A percentile compares a stretch with the other conserved stretches of the same genome.
phyloP scores from a whole-genome alignment of 2,888 invertebrate genomes.

The Andricus quercusramuli region DNA sequence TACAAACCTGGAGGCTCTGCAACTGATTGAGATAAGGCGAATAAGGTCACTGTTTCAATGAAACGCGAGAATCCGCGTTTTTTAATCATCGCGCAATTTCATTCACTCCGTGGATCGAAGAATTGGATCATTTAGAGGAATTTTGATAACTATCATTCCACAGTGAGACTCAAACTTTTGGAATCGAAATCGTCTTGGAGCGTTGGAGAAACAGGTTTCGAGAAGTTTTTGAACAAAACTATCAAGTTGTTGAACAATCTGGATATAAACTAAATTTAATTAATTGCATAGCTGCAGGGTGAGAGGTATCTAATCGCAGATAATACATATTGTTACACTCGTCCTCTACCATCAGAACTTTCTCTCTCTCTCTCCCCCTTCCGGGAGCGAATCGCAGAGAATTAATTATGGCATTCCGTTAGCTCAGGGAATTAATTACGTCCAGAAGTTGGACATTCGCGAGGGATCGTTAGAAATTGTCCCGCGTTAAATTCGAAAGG shows the following conservation, averaged over 20 bases:
- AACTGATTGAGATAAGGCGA: constrained; percentile 49
- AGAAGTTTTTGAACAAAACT: constrained; percentile 44
- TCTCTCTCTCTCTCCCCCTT: constrained; percentile 32
- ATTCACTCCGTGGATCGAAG: neutral
- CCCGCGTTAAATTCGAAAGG: constrained; percentile 65
- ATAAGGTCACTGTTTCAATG: constrained; percentile 34
- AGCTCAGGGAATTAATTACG: constrained; percentile 78
- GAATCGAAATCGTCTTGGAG: neutral
- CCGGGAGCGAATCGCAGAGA: constrained; percentile 68
- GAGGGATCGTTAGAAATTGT: constrained; percentile 72
- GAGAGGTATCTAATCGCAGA: constrained; percentile 73
- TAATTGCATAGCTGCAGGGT: constrained; percentile 72
- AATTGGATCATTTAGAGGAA: neutral
- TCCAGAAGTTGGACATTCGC: constrained; percentile 76
- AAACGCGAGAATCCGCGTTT: constrained; percentile 10
- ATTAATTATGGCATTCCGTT: constrained; percentile 79
- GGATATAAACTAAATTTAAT: constrained; percentile 75
- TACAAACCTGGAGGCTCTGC: constrained; percentile 51
- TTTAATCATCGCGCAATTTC: no score
- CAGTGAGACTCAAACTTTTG: neutral
- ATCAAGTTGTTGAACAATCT: constrained; percentile 72
- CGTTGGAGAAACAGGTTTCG: neutral
- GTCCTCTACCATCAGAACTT: constrained; percentile 56
- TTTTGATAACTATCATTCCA: neutral
- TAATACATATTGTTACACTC: constrained; percentile 75